Conservation (phyloP, 2,888 invertebrate species). For the Phlogophora meticulosa region DNA sequence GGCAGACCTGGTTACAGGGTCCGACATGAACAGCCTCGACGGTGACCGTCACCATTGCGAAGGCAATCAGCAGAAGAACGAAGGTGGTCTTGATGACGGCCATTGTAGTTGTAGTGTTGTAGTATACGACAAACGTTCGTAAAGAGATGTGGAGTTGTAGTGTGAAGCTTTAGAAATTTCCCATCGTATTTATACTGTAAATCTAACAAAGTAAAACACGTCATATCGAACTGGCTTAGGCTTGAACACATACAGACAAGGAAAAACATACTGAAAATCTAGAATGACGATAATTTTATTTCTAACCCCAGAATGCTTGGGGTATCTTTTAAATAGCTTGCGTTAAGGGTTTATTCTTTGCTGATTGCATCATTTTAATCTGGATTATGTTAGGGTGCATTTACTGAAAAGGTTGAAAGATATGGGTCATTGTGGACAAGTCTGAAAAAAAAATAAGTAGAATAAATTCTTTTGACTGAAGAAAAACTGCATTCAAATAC, state of each 20-base stretch:
- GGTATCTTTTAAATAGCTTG: too few species aligned
- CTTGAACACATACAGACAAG: background rate
- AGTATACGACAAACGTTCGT: background rate
- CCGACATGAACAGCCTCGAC: constrained; percentile 24
- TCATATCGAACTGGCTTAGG: too few species aligned
- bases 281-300: background rate
- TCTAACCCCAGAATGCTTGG: constrained; percentile 2
- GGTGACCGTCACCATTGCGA: constrained; percentile 41
- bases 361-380: too few species aligned
- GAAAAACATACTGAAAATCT: background rate
- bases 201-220: background rate
- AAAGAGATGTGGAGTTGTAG: background rate
- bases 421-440: background rate
- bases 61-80: constrained; percentile 35
- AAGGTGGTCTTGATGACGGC: constrained; percentile 33
- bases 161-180: background rate
- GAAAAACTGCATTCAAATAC: too few species aligned
- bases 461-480: too few species aligned
- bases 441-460: too few species aligned
- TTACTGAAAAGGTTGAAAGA: too few species aligned
- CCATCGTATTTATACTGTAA: background rate
- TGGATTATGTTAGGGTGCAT: too few species aligned
- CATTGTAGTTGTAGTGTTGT: constrained; percentile 20
- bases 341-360: too few species aligned
- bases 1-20: constrained; percentile 38